Conservation (phyloP, 2,113 vertebrate genomes). For the Gymnobelideus leadbeateri region DNA sequence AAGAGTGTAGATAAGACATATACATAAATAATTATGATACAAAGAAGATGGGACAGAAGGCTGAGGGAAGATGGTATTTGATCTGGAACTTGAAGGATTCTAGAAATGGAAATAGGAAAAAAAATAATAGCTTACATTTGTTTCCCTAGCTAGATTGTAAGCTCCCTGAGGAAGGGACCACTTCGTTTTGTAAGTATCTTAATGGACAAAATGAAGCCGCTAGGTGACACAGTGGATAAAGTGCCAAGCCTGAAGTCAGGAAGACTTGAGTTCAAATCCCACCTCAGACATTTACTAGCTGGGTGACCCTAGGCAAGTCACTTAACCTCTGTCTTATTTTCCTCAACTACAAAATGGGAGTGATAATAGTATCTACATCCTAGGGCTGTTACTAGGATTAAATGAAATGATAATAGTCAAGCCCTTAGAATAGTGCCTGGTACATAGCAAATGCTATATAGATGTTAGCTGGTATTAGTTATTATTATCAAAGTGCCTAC, state of each 20-base stretch:
- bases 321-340: neutral
- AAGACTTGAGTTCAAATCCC: neutral
- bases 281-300: neutral
- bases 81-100: neutral
- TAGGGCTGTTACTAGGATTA: neutral
- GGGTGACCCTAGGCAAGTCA: neutral
- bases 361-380: neutral
- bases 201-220: neutral
- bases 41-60: neutral
- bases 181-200: neutral
- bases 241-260: neutral
- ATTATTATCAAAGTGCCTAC: neutral
- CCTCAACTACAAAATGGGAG: neutral
- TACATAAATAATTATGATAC: neutral
- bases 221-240: neutral
- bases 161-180: neutral
- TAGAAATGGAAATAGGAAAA: neutral
- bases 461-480: neutral
- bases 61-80: neutral
- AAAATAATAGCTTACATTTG: neutral
- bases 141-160: neutral
- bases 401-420: neutral
- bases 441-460: neutral
- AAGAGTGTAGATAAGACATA: neutral
- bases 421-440: neutral